Conservation (phyloP, 2,888 invertebrate species). For the Callyntrura guangdongensis region DNA sequence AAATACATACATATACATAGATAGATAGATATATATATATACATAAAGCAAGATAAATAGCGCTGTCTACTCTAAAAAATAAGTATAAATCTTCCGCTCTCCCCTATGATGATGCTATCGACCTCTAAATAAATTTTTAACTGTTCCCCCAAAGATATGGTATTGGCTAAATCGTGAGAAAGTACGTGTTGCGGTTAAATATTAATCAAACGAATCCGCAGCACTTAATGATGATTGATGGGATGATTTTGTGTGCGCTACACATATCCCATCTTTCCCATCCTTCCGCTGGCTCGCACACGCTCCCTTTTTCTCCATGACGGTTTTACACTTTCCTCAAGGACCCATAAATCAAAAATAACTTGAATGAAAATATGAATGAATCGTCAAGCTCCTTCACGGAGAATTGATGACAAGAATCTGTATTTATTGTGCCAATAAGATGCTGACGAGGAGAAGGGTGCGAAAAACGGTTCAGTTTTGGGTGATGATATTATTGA, state of each 20-base stretch:
- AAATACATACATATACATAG: neutral
- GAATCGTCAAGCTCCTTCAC: neutral
- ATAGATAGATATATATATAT: neutral
- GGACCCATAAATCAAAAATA: constrained; percentile 68
- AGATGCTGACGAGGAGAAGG: no score
- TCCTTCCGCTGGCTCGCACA: neutral
- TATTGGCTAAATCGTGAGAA: neutral
- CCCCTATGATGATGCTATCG: neutral
- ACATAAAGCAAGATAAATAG: neutral
- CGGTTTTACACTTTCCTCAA: constrained; percentile 11
- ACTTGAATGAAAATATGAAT: constrained; percentile 32
- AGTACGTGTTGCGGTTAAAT: constrained; percentile 5
- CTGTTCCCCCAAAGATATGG: neutral
- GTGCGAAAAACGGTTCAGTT: no score
- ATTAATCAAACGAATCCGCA: constrained; percentile 24
- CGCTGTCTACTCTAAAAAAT: neutral
- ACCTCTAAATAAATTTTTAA: neutral
- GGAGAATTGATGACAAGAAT: constrained; percentile 1
- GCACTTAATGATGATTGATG: constrained; percentile 71
- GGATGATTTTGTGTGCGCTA: constrained; percentile 51
- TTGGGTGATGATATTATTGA: neutral
- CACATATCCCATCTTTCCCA: neutral
- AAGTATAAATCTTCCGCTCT: neutral
- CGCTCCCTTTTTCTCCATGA: neutral
- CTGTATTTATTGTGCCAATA: constrained; percentile 6